Evolutionary conservation across 2,888 invertebrate species (phyloP).

Genomic region (Exephanes ischioxanthus): DNA sequence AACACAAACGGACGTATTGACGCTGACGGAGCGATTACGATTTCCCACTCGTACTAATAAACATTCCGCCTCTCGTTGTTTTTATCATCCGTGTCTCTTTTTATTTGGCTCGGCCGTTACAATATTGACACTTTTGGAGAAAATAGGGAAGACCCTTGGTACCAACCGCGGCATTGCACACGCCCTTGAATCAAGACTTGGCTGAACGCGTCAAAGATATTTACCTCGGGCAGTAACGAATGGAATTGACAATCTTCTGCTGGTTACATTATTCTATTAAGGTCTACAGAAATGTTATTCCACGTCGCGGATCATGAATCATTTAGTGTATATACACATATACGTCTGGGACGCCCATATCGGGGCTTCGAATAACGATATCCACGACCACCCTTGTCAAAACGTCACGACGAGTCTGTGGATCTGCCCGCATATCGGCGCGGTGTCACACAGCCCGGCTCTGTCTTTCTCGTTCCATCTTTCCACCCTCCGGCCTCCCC

Average conservation of each 20-base stretch:
- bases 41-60: too few relatives aligned
- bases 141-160: neutral
- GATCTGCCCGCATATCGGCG: conserved; percentile 74
- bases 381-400: conserved; percentile 75
- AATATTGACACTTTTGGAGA: too few relatives aligned
- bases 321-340: conserved; percentile 65
- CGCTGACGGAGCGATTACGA: too few relatives aligned
- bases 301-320: conserved; percentile 71
- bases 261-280: conserved; percentile 38
- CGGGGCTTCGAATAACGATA: conserved; percentile 75
- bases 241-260: conserved; percentile 25
- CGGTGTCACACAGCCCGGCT: conserved; percentile 65
- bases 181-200: neutral
- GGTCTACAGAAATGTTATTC: conserved; percentile 4
- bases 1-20: too few relatives aligned
- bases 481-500: conserved; percentile 46
- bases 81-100: neutral
- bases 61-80: too few relatives aligned
- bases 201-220: neutral
- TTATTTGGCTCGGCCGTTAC: too few relatives aligned
- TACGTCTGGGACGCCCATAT: conserved; percentile 64
- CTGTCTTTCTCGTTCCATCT: conserved; percentile 50
- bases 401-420: conserved; percentile 76
- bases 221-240: neutral
- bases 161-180: neutral